Conservation (phyloP, 1,140 invertebrate species). For the Drosophila subpulchrella region DNA sequence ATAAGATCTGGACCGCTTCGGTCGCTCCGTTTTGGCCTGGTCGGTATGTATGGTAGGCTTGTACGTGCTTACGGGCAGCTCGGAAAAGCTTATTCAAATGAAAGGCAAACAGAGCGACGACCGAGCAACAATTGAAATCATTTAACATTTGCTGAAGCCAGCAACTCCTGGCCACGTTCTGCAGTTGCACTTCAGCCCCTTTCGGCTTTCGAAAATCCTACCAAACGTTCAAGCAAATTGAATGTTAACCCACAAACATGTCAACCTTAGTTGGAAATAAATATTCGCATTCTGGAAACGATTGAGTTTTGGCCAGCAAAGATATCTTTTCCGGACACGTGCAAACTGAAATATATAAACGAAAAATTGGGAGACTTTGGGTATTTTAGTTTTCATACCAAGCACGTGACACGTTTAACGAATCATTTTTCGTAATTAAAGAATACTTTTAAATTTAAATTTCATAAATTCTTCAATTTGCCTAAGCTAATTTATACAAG, state of each 20-base stretch:
- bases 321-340: conserved; percentile 7
- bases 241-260: conserved; percentile 29
- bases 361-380: background rate
- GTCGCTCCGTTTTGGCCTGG: background rate
- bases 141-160: conserved; percentile 59
- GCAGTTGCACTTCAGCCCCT: background rate
- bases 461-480: conserved; percentile 2
- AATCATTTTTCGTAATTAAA: no score
- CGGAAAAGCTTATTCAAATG: conserved; percentile 41
- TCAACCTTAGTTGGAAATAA: conserved; percentile 13
- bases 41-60: background rate
- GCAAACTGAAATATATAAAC: background rate
- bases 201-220: conserved; percentile 8
- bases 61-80: conserved; percentile 46
- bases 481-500: conserved; percentile 25
- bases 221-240: conserved; percentile 6
- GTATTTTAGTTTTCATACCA: background rate
- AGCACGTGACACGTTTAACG: background rate
- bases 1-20: conserved; percentile 24
- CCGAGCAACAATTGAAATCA: conserved; percentile 64
- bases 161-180: conserved; percentile 15
- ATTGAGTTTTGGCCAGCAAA: conserved; percentile 8
- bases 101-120: conserved; percentile 50
- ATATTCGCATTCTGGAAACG: conserved; percentile 13
- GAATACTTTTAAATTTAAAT: background rate